A percentile compares a stretch with the other conserved stretches of the same genome.
Conservation (phyloP, 2,888 invertebrate genomes). For the Amphiduros pacificus region DNA sequence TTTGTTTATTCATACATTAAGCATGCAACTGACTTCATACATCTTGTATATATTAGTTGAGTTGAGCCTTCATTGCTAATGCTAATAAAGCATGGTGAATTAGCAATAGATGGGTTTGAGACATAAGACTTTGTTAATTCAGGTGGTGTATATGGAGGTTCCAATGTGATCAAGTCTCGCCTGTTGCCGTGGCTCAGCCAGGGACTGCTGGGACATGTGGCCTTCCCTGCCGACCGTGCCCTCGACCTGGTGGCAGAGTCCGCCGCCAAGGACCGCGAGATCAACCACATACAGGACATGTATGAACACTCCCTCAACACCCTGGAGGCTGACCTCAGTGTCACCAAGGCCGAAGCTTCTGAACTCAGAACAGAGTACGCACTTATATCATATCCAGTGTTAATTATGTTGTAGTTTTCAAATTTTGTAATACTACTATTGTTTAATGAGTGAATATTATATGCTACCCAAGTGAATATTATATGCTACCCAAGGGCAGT, state of each 20-base stretch:
- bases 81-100: no score
- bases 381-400: background rate
- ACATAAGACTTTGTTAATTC: conserved; percentile 14
- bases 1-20: no score
- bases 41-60: no score
- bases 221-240: conserved; percentile 35
- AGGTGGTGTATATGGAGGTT: conserved; percentile 56
- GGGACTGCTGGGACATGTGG: conserved; percentile 46
- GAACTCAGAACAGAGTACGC: conserved; percentile 54
- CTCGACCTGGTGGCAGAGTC: conserved; percentile 48
- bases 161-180: conserved; percentile 52
- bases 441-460: no score
- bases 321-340: conserved; percentile 47
- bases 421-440: background rate
- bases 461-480: no score
- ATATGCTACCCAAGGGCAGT: background rate
- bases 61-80: no score
- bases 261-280: conserved; percentile 50
- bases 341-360: conserved; percentile 44
- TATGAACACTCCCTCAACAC: conserved; percentile 48
- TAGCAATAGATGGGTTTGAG: no score
- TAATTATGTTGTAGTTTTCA: background rate
- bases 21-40: no score
- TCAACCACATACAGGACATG: conserved; percentile 48
- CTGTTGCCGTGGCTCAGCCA: conserved; percentile 55